Conservation (phyloP, 2,888 invertebrate species). For the Sphaerophoria rueppellii region DNA sequence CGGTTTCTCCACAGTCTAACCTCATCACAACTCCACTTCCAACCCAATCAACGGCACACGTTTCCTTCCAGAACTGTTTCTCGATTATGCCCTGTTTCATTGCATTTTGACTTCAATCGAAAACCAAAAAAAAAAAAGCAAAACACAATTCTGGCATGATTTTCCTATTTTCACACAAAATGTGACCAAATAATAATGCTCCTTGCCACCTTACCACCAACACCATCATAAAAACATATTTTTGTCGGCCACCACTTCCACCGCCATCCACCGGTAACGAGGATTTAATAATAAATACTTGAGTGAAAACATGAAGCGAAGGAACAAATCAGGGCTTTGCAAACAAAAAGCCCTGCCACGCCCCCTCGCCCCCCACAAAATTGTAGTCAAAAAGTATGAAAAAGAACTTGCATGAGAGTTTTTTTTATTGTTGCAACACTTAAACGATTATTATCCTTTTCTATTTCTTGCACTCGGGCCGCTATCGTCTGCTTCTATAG, state of each 20-base stretch:
- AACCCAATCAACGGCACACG: background rate
- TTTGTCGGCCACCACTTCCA: conserved; percentile 6
- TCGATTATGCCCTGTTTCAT: conserved; percentile 12
- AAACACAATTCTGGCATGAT: conserved; percentile 50
- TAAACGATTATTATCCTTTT: conserved; percentile 70
- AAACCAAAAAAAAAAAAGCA: conserved; percentile 3
- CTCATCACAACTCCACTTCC: background rate
- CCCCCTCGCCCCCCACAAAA: conserved; percentile 25
- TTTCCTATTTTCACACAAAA: conserved; percentile 64
- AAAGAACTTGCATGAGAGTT: conserved; percentile 52
- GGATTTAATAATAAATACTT: conserved; percentile 69
- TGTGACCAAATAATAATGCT: conserved; percentile 69
- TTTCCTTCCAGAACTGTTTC: background rate
- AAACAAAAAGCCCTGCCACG: background rate
- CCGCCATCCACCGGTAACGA: conserved; percentile 53
- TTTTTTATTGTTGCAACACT: conserved; percentile 68
- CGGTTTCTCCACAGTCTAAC: conserved; percentile 44
- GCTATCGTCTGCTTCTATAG: conserved; percentile 27
- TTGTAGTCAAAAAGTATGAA: conserved; percentile 1
- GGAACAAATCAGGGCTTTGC: conserved; percentile 9
- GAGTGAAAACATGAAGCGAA: background rate
- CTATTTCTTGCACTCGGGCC: background rate
- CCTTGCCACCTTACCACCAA: background rate
- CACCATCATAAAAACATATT: conserved; percentile 6
- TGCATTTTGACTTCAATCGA: background rate